Percentiles rank a stretch among this genome's conserved stretches.
Conservation (phyloP, 2,797 vertebrate species). For the Catamblyrhynchus diadema region DNA sequence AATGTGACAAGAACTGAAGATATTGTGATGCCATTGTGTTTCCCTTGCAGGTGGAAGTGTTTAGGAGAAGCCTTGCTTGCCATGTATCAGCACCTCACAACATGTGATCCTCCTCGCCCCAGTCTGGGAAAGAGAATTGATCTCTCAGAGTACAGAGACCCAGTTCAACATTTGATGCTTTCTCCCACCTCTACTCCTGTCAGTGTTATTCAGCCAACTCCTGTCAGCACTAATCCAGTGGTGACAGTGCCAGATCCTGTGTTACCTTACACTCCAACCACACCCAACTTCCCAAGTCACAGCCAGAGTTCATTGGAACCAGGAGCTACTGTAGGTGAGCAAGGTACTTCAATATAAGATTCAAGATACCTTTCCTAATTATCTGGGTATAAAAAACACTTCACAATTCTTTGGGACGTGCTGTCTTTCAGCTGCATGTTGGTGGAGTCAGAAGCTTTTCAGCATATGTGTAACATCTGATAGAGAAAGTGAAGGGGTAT, state of each 20-base stretch:
- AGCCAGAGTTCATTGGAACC: slow-evolving; percentile 80
- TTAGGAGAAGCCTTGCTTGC: slow-evolving; percentile 90
- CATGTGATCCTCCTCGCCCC: slow-evolving; percentile 87
- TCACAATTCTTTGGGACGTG: not conserved
- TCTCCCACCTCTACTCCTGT: slow-evolving; percentile 52
- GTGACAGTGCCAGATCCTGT: slow-evolving; percentile 62
- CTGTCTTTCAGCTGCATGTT: not conserved
- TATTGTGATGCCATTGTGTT: not conserved
- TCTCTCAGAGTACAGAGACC: slow-evolving; percentile 88
- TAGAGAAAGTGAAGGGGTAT: not conserved
- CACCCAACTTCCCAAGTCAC: slow-evolving; percentile 73
- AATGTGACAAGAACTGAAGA: not conserved
- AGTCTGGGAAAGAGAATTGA: slow-evolving; percentile 91
- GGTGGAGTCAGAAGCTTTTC: not conserved
- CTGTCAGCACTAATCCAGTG: slow-evolving; percentile 49
- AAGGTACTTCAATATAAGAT: slow-evolving; percentile 16
- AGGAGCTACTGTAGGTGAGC: slow-evolving; percentile 73
- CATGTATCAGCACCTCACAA: slow-evolving; percentile 92
- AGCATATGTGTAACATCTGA: not conserved
- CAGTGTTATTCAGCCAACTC: slow-evolving; percentile 76
- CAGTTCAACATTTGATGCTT: slow-evolving; percentile 64
- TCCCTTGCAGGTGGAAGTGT: slow-evolving; percentile 87
- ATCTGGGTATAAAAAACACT: not conserved
- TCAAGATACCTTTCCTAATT: not conserved
- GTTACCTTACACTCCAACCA: slow-evolving; percentile 54